Evolutionary conservation across 2,888 invertebrate species (phyloP).

Genomic region (Aphrophora alni): DNA sequence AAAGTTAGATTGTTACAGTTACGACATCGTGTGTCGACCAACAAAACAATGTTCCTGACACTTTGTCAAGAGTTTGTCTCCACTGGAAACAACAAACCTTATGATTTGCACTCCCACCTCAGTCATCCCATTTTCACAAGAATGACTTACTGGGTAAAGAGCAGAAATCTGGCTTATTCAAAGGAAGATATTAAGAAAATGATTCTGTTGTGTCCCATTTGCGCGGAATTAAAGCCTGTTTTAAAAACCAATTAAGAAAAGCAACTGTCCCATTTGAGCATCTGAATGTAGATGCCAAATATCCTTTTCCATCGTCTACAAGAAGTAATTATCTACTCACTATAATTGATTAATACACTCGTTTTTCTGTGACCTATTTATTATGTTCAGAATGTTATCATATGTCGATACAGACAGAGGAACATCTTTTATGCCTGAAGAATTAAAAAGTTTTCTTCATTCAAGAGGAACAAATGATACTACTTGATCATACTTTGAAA

Average conservation of each 20-base stretch:
- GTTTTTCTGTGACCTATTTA: not conserved
- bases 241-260: slow-evolving; percentile 19
- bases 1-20: too few relatives aligned
- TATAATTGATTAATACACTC: too few relatives aligned
- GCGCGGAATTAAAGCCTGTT: slow-evolving; percentile 45
- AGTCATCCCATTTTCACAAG: too few relatives aligned
- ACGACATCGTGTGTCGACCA: too few relatives aligned
- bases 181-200: too few relatives aligned
- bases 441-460: slow-evolving; percentile 11
- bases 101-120: too few relatives aligned
- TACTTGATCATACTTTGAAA: too few relatives aligned
- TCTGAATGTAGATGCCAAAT: not conserved
- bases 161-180: too few relatives aligned
- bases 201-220: slow-evolving; percentile 36
- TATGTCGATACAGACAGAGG: slow-evolving; percentile 6
- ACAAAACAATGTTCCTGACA: too few relatives aligned
- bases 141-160: too few relatives aligned
- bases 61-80: too few relatives aligned
- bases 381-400: not conserved
- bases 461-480: slow-evolving; percentile 2
- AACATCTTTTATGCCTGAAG: not conserved
- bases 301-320: slow-evolving; percentile 30
- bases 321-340: slow-evolving; percentile 25
- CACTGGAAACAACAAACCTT: too few relatives aligned
- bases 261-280: slow-evolving; percentile 12